A percentile compares a stretch with the other conserved stretches of the same genome.
Evolutionary conservation across 2,888 invertebrate species (phyloP).

Genomic region (Hydraecia micacea): DNA sequence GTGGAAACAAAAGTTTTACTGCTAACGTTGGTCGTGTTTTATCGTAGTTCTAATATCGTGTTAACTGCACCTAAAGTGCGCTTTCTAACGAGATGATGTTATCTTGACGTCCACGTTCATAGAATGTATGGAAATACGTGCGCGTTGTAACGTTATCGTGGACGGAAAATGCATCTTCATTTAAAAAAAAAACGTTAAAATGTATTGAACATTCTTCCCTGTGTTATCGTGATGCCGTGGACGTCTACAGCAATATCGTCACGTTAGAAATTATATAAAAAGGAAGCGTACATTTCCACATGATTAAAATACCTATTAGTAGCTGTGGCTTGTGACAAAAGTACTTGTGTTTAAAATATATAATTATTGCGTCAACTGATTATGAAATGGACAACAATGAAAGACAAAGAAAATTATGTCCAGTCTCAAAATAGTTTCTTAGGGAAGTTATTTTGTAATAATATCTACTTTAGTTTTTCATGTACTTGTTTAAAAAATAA

Average conservation of each 20-base stretch:
- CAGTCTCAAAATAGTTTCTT: not conserved
- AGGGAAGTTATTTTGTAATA: not conserved
- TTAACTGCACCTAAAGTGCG: not conserved
- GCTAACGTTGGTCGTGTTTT: not conserved
- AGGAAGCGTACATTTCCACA: no score
- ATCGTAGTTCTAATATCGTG: not conserved
- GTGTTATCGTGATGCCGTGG: no score
- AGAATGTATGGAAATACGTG: not conserved
- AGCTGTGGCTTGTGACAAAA: no score
- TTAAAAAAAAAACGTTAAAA: no score
- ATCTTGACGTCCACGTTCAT: not conserved
- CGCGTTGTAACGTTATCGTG: not conserved
- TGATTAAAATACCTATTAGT: no score
- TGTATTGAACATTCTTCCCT: no score
- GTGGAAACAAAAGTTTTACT: constrained; percentile 13
- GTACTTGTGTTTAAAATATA: no score
- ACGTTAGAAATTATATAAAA: no score
- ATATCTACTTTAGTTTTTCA: no score
- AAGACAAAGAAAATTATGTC: not conserved
- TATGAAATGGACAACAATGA: not conserved
- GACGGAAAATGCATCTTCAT: no score
- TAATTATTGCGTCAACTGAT: not conserved
- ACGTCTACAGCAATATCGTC: no score
- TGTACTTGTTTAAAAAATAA: no score
- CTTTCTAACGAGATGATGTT: not conserved